Conservation (phyloP, 2,888 invertebrate genomes). For the Diarsia rubi region DNA sequence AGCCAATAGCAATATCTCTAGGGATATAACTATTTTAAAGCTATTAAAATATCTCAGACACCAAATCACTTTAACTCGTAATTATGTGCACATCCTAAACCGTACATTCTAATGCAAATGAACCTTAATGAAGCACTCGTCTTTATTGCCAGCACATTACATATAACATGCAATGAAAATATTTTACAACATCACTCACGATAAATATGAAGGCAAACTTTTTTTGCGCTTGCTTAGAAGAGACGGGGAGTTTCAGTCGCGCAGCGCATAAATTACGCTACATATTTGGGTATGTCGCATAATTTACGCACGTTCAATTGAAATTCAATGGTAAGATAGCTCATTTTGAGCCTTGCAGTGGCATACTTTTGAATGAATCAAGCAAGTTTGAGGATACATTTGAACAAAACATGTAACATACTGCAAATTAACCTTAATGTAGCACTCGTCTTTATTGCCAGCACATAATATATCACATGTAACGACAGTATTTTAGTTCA, state of each 20-base stretch:
- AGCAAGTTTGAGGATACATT: too few relatives aligned
- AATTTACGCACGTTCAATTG: not conserved
- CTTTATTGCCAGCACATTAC: constrained; percentile 19
- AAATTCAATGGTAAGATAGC: too few relatives aligned
- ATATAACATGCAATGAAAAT: constrained; percentile 25
- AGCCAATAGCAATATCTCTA: too few relatives aligned
- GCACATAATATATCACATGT: too few relatives aligned
- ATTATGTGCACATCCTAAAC: constrained; percentile 12
- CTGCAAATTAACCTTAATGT: too few relatives aligned
- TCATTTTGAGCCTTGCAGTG: not conserved
- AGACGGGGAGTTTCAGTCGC: not conserved
- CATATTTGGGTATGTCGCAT: not conserved
- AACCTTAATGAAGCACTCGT: constrained; percentile 36
- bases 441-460: too few relatives aligned
- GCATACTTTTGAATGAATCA: not conserved
- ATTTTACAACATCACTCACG: constrained; percentile 19
- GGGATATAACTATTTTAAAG: too few relatives aligned
- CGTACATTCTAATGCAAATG: constrained; percentile 29
- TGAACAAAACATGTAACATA: too few relatives aligned
- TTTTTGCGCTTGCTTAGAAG: constrained; percentile 1
- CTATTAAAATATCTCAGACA: not conserved
- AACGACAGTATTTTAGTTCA: too few relatives aligned
- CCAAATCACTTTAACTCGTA: not conserved
- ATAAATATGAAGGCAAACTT: constrained; percentile 14
- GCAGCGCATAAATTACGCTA: too few relatives aligned